Conservation (phyloP, 2,888 invertebrate genomes). For the Acanthoscelides obtectus region DNA sequence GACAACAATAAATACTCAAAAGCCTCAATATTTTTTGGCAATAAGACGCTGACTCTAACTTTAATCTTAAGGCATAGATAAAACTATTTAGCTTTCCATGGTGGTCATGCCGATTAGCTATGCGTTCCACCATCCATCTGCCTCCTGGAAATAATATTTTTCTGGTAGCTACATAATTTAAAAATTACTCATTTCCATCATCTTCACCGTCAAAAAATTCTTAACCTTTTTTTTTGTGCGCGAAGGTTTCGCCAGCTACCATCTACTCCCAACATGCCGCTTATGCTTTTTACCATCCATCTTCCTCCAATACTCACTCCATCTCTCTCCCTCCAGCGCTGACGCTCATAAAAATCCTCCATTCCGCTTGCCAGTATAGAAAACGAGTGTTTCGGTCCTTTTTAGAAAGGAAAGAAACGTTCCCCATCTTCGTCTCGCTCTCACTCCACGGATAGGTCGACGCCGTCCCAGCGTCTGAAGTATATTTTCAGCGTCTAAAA, state of each 20-base stretch:
- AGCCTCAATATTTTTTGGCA: too few relatives aligned
- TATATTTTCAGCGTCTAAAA: conserved; percentile 42
- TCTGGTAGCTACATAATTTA: too few relatives aligned
- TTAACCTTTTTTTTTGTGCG: neutral
- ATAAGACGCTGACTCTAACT: too few relatives aligned
- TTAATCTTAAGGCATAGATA: too few relatives aligned
- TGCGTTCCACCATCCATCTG: too few relatives aligned
- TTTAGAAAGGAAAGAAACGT: conserved; percentile 28
- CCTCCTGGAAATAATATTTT: too few relatives aligned
- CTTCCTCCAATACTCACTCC: neutral
- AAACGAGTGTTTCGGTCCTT: conserved; percentile 29
- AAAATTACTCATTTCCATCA: too few relatives aligned
- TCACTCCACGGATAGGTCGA: conserved; percentile 29
- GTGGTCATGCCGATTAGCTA: too few relatives aligned
- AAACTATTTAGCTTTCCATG: too few relatives aligned
- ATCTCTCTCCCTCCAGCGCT: neutral
- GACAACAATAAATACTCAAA: too few relatives aligned
- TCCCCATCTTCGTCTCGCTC: conserved; percentile 15
- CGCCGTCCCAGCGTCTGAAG: conserved; percentile 38
- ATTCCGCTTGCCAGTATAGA: conserved; percentile 29
- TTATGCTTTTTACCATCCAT: neutral
- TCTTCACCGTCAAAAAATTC: too few relatives aligned
- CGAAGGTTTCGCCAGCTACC: neutral
- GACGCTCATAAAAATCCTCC: conserved; percentile 29
- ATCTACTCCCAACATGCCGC: neutral